These are phyloP conservation scores for Liolophura sinensis DNA, from an alignment of 1,140 invertebrate genomes.

Conservation along the genomic window DNA sequence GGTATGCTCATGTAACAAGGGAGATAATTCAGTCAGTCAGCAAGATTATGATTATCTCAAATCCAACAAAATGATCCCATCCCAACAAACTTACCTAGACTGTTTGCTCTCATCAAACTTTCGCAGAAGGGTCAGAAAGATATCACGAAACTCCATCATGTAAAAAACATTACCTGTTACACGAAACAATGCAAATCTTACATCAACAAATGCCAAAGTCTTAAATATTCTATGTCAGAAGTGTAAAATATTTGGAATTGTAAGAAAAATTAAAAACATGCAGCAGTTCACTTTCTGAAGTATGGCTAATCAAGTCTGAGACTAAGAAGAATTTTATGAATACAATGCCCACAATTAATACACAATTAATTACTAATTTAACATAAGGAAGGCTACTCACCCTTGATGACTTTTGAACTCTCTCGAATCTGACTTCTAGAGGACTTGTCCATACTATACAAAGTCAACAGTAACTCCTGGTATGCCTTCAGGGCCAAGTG, in stretches of 20 bases:
- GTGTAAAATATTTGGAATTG: too few species aligned
- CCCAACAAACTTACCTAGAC: conserved; percentile 69
- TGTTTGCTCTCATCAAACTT: conserved; percentile 85
- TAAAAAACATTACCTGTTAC: conserved; percentile 76
- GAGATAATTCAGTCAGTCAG: too few species aligned
- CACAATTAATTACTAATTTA: too few species aligned
- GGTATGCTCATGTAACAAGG: too few species aligned
- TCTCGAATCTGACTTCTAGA: conserved; percentile 38
- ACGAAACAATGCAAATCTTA: not conserved
- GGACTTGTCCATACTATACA: conserved; percentile 83
- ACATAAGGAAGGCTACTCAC: conserved; percentile 61
- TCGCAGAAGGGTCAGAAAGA: conserved; percentile 77
- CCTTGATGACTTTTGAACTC: conserved; percentile 77
- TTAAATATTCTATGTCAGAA: not conserved
- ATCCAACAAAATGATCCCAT: not conserved
- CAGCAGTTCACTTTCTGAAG: too few species aligned
- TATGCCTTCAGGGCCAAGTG: conserved; percentile 77
- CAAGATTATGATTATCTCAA: too few species aligned
- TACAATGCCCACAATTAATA: too few species aligned
- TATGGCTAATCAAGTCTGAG: too few species aligned
- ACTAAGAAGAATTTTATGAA: too few species aligned
- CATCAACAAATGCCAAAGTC: too few species aligned
- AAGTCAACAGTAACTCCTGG: conserved; percentile 68
- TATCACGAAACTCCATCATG: conserved; percentile 90
- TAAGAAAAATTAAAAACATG: too few species aligned